Evolutionary conservation across 2,797 vertebrate genomes (phyloP).

Genomic region (Choloepus didactylus): DNA sequence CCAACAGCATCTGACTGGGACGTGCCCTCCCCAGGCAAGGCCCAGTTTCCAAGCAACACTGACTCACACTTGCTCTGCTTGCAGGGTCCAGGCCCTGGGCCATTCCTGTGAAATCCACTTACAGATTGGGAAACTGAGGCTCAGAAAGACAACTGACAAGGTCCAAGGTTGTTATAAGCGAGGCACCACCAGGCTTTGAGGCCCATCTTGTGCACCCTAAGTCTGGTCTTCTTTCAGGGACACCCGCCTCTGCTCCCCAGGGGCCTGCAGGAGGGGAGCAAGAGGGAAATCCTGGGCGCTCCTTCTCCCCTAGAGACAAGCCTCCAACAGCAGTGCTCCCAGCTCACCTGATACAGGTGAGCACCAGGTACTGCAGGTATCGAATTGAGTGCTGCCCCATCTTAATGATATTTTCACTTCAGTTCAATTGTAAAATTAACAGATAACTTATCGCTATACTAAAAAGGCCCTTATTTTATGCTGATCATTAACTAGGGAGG

Average conservation of each 20-base stretch:
- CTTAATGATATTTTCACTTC: slow-evolving; percentile 81
- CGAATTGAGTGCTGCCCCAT: slow-evolving; percentile 68
- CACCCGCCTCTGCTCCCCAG: fast-evolving
- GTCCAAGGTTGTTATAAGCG: neutral
- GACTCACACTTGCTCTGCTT: fast-evolving
- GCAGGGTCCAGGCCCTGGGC: too few relatives aligned
- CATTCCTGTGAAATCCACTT: neutral
- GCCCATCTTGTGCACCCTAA: neutral
- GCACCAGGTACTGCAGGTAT: slow-evolving; percentile 5
- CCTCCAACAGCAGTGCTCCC: neutral
- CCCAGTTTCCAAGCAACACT: fast-evolving
- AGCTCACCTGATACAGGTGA: neutral
- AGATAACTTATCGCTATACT: slow-evolving; percentile 81
- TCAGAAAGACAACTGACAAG: neutral
- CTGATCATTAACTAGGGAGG: slow-evolving; percentile 86
- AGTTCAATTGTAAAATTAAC: slow-evolving; percentile 86
- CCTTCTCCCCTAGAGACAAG: fast-evolving
- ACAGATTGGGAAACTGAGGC: neutral
- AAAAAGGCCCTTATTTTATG: slow-evolving; percentile 86
- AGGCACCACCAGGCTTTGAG: neutral
- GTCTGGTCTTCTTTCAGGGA: neutral
- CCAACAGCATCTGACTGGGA: neutral
- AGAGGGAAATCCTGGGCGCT: fast-evolving
- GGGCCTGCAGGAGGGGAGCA: fast-evolving
- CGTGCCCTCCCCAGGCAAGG: neutral